These are phyloP conservation scores for Clupea harengus DNA, from an alignment of 2,113 vertebrate genomes.

Conservation along the genomic window DNA sequence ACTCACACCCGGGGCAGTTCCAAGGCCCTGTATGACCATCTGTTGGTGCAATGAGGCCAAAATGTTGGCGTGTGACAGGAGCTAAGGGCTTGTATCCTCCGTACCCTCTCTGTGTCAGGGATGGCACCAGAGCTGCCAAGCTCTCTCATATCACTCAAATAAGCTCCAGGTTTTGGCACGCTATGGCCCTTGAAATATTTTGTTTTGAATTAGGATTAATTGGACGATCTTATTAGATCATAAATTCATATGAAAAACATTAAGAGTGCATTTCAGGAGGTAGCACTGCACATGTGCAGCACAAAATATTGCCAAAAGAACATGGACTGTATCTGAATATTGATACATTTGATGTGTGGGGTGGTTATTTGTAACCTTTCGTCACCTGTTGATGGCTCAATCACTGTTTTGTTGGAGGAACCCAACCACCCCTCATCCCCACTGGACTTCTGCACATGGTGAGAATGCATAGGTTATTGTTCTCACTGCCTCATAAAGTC, in stretches of 20 bases:
- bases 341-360: no score
- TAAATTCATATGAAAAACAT: background rate
- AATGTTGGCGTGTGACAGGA: constrained; percentile 21
- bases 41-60: constrained; percentile 29
- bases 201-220: background rate
- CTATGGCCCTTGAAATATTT: background rate
- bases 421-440: no score
- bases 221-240: background rate
- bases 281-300: no score
- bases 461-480: constrained; percentile 7
- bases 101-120: constrained; percentile 1
- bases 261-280: background rate
- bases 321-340: no score
- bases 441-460: constrained; percentile 10
- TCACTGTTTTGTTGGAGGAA: no score
- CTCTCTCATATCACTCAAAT: background rate
- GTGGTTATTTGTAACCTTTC: no score
- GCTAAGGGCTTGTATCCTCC: constrained; percentile 25
- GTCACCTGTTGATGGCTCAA: no score
- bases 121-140: constrained; percentile 11
- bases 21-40: constrained; percentile 43
- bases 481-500: background rate
- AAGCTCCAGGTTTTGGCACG: background rate
- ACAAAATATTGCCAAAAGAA: background rate
- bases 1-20: constrained; percentile 34